phyloP scores from a whole-genome alignment of 2,113 vertebrate species.

The Mesocricetus auratus region DNA sequence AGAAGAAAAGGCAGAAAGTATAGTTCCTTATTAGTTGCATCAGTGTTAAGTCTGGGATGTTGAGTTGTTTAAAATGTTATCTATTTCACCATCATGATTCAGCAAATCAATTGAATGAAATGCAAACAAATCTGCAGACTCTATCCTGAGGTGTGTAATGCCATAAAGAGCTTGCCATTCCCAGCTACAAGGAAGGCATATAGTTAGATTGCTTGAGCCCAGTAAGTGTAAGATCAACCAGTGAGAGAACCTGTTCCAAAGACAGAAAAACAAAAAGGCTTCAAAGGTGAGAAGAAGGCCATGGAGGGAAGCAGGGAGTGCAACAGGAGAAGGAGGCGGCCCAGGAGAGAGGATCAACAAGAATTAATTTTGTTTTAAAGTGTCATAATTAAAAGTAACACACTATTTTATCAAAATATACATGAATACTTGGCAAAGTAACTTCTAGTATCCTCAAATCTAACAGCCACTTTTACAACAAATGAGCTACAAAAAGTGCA shows the following conservation, averaged over 20 bases:
- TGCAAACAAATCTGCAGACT: conserved; percentile 57
- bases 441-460: conserved; percentile 62
- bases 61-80: conserved; percentile 46
- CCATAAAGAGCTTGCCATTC: conserved; percentile 49
- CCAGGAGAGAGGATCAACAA: neutral
- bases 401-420: too few species aligned
- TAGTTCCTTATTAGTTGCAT: conserved; percentile 27
- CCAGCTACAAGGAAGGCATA: neutral
- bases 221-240: neutral
- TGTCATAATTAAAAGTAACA: neutral
- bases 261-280: neutral
- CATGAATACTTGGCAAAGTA: conserved; percentile 62
- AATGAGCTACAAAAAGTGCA: conserved; percentile 76
- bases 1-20: neutral
- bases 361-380: neutral
- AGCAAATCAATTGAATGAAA: conserved; percentile 58
- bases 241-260: neutral
- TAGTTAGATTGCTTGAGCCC: neutral
- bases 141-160: neutral
- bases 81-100: conserved; percentile 1
- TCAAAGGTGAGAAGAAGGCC: neutral
- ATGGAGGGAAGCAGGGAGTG: neutral
- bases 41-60: conserved; percentile 2
- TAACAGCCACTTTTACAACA: conserved; percentile 24
- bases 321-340: too few species aligned